Percentiles rank a stretch among this genome's conserved stretches.
These are phyloP conservation scores for Megamerina dolium DNA, from an alignment of 2,888 invertebrate species.

Conservation along the genomic window DNA sequence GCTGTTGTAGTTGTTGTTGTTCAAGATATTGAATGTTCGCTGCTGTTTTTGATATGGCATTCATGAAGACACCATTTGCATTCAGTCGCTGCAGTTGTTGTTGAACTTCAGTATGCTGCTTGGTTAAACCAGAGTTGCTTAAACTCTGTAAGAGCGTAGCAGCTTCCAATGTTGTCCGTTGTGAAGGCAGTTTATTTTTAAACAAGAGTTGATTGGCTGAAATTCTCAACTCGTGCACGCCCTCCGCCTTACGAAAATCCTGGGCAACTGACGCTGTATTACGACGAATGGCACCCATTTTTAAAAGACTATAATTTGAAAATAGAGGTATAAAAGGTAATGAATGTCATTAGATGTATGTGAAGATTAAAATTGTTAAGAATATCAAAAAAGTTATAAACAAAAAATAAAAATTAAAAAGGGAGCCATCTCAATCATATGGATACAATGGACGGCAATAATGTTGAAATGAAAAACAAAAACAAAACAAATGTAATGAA, in stretches of 20 bases:
- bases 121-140: conserved; percentile 28
- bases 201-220: conserved; percentile 48
- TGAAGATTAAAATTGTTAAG: neutral
- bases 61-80: neutral
- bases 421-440: too few relatives aligned
- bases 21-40: too few relatives aligned
- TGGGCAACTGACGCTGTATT: conserved; percentile 52
- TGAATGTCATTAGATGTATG: neutral
- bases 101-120: too few relatives aligned
- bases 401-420: conserved; percentile 2
- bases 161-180: conserved; percentile 47
- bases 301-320: conserved; percentile 40
- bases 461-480: too few relatives aligned
- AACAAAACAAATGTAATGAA: conserved; percentile 4
- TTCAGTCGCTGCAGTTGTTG: conserved; percentile 11
- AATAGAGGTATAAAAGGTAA: neutral
- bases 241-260: conserved; percentile 64
- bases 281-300: conserved; percentile 51
- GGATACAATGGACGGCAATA: too few relatives aligned
- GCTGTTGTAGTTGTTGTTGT: conserved; percentile 16
- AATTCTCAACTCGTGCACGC: conserved; percentile 50
- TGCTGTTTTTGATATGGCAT: too few relatives aligned
- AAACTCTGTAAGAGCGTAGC: conserved; percentile 42
- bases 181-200: conserved; percentile 48
- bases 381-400: neutral